Conservation (phyloP, 1,140 invertebrate genomes). For the Bombus impatiens region DNA sequence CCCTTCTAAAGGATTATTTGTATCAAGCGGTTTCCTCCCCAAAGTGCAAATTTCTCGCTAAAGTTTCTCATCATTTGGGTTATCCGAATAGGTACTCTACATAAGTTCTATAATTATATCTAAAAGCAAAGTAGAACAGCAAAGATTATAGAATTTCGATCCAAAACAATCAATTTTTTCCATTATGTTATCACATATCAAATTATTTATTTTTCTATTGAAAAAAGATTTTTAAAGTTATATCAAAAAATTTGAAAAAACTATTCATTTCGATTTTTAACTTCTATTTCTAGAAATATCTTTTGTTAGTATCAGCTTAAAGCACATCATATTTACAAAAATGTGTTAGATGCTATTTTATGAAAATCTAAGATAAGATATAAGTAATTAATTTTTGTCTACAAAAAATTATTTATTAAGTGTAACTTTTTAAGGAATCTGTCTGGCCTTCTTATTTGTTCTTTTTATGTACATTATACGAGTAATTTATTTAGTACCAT, state of each 20-base stretch:
- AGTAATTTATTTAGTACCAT: conserved; percentile 52
- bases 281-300: too few relatives aligned
- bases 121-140: background rate
- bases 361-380: too few relatives aligned
- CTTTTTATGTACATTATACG: background rate
- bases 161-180: too few relatives aligned
- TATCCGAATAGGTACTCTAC: background rate
- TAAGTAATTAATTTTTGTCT: background rate
- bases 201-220: too few relatives aligned
- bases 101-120: background rate
- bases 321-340: background rate
- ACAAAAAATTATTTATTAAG: background rate
- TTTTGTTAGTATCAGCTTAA: background rate
- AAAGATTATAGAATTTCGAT: background rate
- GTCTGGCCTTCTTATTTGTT: background rate
- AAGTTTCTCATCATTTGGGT: background rate
- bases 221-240: too few relatives aligned
- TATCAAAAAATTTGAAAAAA: background rate
- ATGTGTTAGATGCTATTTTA: too few relatives aligned
- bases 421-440: background rate
- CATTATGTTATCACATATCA: too few relatives aligned
- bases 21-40: background rate
- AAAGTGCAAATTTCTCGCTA: background rate
- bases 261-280: background rate
- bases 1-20: conserved; percentile 5